These are phyloP conservation scores for Sipunculus nudus DNA, from an alignment of 2,888 invertebrate genomes.

Conservation along the genomic window DNA sequence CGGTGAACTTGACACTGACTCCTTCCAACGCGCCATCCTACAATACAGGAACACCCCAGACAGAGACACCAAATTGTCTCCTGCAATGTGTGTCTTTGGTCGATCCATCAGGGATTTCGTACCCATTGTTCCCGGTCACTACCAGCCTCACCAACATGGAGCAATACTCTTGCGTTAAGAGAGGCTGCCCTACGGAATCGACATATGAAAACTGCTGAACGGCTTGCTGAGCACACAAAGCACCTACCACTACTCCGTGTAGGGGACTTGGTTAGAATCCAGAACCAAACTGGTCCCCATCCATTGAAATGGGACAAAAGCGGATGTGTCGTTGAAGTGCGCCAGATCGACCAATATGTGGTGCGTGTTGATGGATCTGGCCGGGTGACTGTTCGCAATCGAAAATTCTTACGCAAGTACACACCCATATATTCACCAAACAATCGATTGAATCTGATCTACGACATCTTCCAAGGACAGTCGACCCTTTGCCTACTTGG, in stretches of 20 bases:
- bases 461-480: no score
- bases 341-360: slow-evolving; percentile 36
- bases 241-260: slow-evolving; percentile 26
- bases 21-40: slow-evolving; percentile 41
- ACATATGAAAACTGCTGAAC: slow-evolving; percentile 38
- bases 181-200: slow-evolving; percentile 42
- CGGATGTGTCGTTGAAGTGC: slow-evolving; percentile 39
- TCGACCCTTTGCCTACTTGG: no score
- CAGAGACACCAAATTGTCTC: slow-evolving; percentile 41
- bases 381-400: slow-evolving; percentile 30
- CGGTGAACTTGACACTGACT: slow-evolving; percentile 43
- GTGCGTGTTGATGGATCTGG: slow-evolving; percentile 35
- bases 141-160: slow-evolving; percentile 29
- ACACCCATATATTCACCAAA: slow-evolving; percentile 10
- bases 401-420: slow-evolving; percentile 31
- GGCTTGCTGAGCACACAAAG: slow-evolving; percentile 38
- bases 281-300: slow-evolving; percentile 42
- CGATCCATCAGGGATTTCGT: slow-evolving; percentile 40
- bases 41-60: slow-evolving; percentile 44
- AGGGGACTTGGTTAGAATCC: slow-evolving; percentile 38
- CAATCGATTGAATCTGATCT: no score
- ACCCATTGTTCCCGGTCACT: slow-evolving; percentile 26
- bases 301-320: slow-evolving; percentile 48
- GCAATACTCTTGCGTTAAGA: slow-evolving; percentile 23
- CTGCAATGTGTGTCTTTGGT: slow-evolving; percentile 42